These are phyloP conservation scores for Beris chalybata DNA, from an alignment of 2,888 invertebrate genomes.

Conservation along the genomic window DNA sequence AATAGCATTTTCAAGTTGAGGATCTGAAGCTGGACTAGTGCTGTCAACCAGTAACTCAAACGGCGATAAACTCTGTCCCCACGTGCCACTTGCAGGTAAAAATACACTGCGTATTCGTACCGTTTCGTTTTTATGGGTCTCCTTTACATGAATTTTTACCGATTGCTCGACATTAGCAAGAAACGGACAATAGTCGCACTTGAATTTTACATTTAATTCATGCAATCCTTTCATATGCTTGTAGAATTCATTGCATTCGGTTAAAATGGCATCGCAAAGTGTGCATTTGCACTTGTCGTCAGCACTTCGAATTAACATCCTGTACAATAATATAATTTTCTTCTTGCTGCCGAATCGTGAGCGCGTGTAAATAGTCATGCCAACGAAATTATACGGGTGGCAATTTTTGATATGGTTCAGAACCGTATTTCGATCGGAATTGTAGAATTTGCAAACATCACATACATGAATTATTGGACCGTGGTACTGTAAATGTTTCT, in stretches of 20 bases:
- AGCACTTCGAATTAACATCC: conserved; percentile 9
- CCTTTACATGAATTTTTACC: conserved; percentile 2
- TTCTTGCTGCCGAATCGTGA: neutral
- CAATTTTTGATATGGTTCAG: conserved; percentile 17
- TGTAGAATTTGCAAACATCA: conserved; percentile 21
- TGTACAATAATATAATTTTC: conserved; percentile 20
- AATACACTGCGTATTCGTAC: conserved; percentile 15
- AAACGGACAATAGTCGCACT: conserved; percentile 13
- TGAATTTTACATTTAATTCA: conserved; percentile 18
- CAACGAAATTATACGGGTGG: conserved; percentile 23
- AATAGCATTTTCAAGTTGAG: no score
- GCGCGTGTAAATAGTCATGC: conserved; percentile 1
- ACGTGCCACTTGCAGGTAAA: conserved; percentile 9
- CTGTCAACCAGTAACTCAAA: conserved; percentile 11
- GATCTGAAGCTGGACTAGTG: no score
- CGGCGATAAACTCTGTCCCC: conserved; percentile 13
- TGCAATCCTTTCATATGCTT: conserved; percentile 19
- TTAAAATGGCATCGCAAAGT: conserved; percentile 11
- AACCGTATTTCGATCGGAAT: conserved; percentile 8
- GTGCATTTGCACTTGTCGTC: conserved; percentile 24
- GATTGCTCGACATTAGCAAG: neutral
- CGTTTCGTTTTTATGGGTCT: neutral
- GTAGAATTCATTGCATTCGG: conserved; percentile 20
- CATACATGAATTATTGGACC: conserved; percentile 16
- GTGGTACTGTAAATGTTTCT: conserved; percentile 20